phyloP scores from a whole-genome alignment of 2,113 vertebrate genomes.

The Pagrus major region DNA sequence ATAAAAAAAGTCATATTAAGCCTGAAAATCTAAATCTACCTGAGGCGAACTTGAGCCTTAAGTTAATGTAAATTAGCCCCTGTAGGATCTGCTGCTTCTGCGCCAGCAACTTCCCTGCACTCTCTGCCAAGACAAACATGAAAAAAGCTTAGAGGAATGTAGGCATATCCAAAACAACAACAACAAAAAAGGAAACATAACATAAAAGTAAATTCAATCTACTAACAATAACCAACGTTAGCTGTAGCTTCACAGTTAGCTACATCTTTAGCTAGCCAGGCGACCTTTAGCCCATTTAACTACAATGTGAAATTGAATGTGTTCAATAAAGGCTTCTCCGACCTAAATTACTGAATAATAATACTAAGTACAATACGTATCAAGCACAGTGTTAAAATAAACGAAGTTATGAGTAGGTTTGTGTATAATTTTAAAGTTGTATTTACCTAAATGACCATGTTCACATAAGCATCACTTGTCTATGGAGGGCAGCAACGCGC shows the following conservation, averaged over 20 bases:
- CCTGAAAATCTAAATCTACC: too few species aligned
- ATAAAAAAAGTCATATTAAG: too few species aligned
- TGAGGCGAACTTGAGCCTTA: too few species aligned
- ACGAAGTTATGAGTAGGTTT: background rate
- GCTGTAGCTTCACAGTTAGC: too few species aligned
- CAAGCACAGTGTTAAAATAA: background rate
- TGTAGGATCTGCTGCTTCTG: background rate
- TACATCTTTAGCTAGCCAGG: background rate
- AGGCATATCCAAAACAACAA: too few species aligned
- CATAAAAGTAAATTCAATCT: background rate
- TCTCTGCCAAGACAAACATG: background rate
- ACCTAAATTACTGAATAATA: background rate
- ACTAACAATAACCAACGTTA: too few species aligned
- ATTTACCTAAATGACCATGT: background rate
- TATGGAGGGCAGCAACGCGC: slow-evolving; percentile 38
- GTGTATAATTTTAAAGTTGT: background rate
- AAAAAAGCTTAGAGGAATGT: background rate
- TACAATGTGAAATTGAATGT: background rate
- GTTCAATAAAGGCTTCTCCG: background rate
- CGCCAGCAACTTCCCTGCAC: too few species aligned
- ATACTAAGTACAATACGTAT: too few species aligned
- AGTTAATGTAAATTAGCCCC: background rate
- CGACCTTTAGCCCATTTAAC: too few species aligned
- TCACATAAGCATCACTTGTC: background rate
- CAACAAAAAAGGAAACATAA: background rate